These are phyloP conservation scores for Conus canariensis DNA, from an alignment of 2,888 invertebrate species.

Conservation along the genomic window DNA sequence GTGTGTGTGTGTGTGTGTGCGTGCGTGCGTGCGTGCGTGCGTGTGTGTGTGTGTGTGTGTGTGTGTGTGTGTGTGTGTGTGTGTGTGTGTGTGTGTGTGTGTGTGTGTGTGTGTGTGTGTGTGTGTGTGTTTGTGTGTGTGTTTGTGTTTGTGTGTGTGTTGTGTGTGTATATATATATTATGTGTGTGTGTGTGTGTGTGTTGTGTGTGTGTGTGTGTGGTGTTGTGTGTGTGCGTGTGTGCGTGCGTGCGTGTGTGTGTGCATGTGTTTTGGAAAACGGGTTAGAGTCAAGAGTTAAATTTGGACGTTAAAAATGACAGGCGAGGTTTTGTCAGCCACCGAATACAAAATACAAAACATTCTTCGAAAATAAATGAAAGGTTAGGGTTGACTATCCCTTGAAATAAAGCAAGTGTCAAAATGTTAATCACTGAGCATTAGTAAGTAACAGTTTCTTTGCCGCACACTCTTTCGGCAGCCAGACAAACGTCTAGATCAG, in stretches of 20 bases:
- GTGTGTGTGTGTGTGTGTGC: background rate
- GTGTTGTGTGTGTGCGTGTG: background rate
- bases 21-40: background rate
- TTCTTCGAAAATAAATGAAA: too few species aligned
- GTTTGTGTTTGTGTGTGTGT: slow-evolving; percentile 12
- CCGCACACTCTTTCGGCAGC: too few species aligned
- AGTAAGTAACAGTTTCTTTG: too few species aligned
- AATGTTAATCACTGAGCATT: too few species aligned
- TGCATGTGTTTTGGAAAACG: too few species aligned
- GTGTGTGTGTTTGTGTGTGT: background rate
- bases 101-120: background rate
- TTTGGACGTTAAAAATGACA: too few species aligned
- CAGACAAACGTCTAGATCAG: too few species aligned
- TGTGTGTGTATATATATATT: slow-evolving; percentile 5
- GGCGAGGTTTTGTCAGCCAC: too few species aligned
- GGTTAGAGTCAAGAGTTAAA: too few species aligned
- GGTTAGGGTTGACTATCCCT: too few species aligned
- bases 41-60: slow-evolving; percentile 23
- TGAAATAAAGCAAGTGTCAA: too few species aligned
- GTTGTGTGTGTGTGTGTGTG: background rate
- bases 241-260: slow-evolving; percentile 15
- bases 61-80: slow-evolving; percentile 15
- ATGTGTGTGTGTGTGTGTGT: slow-evolving; percentile 23
- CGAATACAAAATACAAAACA: too few species aligned
- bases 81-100: slow-evolving; percentile 17